Evolutionary conservation across 2,888 invertebrate genomes (phyloP).

Genomic region (Drosophila lacicola): DNA sequence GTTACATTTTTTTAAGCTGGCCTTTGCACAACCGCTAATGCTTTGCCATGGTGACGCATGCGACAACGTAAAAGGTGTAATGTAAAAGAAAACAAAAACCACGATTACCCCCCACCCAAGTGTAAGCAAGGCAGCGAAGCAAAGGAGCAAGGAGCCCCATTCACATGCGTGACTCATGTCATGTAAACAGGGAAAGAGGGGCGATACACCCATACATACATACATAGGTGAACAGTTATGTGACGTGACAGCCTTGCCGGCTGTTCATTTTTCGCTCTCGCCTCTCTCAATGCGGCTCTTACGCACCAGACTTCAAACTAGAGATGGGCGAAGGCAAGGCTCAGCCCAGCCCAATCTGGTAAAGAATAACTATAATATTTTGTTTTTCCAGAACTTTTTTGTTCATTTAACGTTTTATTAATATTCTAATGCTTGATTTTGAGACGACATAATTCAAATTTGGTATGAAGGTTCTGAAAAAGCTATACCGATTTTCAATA

Average conservation of each 20-base stretch:
- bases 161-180: slow-evolving; percentile 74
- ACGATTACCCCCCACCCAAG: slow-evolving; percentile 11
- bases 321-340: not conserved
- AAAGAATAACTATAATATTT: too few species aligned
- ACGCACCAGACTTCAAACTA: slow-evolving; percentile 13
- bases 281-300: slow-evolving; percentile 15
- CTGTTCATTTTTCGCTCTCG: slow-evolving; percentile 15
- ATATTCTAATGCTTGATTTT: too few species aligned
- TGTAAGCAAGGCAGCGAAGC: slow-evolving; percentile 9
- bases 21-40: not conserved
- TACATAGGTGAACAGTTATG: not conserved
- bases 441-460: too few species aligned
- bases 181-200: slow-evolving; percentile 2
- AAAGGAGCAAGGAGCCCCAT: slow-evolving; percentile 42
- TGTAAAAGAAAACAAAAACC: slow-evolving; percentile 29
- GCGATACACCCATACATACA: slow-evolving; percentile 3
- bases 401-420: too few species aligned
- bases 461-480: too few species aligned
- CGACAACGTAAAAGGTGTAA: slow-evolving; percentile 26
- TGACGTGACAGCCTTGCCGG: slow-evolving; percentile 29
- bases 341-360: too few species aligned
- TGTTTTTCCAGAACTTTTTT: too few species aligned
- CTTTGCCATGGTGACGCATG: slow-evolving; percentile 59
- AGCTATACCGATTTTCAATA: too few species aligned
- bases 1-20: slow-evolving; percentile 27